These are phyloP conservation scores for Scaptomyza cyrtandrae DNA, from an alignment of 2,888 invertebrate genomes.

Conservation along the genomic window DNA sequence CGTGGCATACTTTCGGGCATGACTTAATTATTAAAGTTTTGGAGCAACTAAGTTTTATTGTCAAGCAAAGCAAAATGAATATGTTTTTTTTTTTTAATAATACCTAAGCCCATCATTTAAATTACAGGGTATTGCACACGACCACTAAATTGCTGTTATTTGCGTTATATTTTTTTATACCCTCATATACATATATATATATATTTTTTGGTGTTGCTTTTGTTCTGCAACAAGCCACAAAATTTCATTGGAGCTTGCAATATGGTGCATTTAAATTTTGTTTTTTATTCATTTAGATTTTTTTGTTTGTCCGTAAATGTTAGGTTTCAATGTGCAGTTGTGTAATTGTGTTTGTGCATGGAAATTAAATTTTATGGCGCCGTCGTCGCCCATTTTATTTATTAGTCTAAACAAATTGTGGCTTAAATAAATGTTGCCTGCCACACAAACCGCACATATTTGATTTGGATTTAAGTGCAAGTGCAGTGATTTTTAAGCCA, in stretches of 20 bases:
- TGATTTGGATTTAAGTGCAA: constrained; percentile 62
- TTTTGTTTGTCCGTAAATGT: background rate
- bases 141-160: constrained; percentile 19
- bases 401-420: constrained; percentile 67
- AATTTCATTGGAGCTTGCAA: constrained; percentile 76
- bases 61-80: background rate
- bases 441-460: constrained; percentile 61
- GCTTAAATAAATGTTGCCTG: constrained; percentile 31
- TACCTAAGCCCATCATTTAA: background rate
- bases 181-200: background rate
- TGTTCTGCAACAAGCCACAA: constrained; percentile 68
- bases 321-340: background rate
- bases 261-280: constrained; percentile 71
- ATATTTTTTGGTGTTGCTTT: constrained; percentile 22
- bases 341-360: constrained; percentile 19
- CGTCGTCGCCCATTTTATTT: constrained; percentile 51
- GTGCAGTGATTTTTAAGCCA: constrained; percentile 11
- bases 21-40: background rate
- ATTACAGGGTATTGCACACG: constrained; percentile 22
- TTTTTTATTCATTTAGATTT: constrained; percentile 34
- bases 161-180: constrained; percentile 20
- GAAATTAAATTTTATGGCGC: constrained; percentile 62
- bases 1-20: constrained; percentile 14
- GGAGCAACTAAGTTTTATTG: background rate
- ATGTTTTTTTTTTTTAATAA: background rate